Evolutionary conservation across 2,797 vertebrate genomes (phyloP).

Genomic region (Distichodus sexfasciatus): DNA sequence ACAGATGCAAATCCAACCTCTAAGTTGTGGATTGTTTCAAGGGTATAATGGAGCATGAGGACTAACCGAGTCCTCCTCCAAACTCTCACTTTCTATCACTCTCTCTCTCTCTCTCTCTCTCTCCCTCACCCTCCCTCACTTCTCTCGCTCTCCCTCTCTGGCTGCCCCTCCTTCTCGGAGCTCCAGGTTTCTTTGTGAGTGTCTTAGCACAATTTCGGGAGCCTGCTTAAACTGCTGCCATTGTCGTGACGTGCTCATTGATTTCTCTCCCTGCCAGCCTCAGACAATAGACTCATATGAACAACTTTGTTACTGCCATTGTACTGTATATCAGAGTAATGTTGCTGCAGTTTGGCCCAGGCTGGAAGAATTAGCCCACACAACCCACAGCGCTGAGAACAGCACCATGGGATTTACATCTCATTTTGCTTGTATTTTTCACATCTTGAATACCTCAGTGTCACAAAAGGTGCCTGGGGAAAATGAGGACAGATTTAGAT

Average conservation of each 20-base stretch:
- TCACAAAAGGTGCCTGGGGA: constrained; percentile 83
- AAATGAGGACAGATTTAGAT: constrained; percentile 97
- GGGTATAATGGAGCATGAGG: constrained; percentile 75
- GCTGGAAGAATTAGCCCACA: constrained; percentile 86
- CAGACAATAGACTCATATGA: constrained; percentile 84
- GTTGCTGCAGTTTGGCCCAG: constrained; percentile 83
- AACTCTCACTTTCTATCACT: constrained; percentile 27
- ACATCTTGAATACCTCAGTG: constrained; percentile 81
- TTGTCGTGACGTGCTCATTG: constrained; percentile 81
- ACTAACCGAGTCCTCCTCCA: constrained; percentile 65
- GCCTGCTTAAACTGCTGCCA: constrained; percentile 82
- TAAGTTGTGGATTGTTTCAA: constrained; percentile 84
- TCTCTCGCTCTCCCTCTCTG: constrained; percentile 44
- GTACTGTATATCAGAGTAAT: constrained; percentile 86
- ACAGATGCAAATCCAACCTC: constrained; percentile 93
- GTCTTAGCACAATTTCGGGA: constrained; percentile 83
- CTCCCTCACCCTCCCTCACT: constrained; percentile 39
- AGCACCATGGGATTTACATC: constrained; percentile 95
- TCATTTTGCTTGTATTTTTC: constrained; percentile 80
- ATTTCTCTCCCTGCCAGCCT: constrained; percentile 89
- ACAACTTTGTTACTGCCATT: constrained; percentile 93
- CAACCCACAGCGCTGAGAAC: constrained; percentile 79
- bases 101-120: constrained; percentile 38
- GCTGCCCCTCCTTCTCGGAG: constrained; percentile 62
- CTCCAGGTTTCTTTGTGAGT: constrained; percentile 72